Evolutionary conservation across 2,888 invertebrate genomes (phyloP), one percentile per base, ranked within the genome.

Genomic region (Acanthosepion pharaonis): DNA sequence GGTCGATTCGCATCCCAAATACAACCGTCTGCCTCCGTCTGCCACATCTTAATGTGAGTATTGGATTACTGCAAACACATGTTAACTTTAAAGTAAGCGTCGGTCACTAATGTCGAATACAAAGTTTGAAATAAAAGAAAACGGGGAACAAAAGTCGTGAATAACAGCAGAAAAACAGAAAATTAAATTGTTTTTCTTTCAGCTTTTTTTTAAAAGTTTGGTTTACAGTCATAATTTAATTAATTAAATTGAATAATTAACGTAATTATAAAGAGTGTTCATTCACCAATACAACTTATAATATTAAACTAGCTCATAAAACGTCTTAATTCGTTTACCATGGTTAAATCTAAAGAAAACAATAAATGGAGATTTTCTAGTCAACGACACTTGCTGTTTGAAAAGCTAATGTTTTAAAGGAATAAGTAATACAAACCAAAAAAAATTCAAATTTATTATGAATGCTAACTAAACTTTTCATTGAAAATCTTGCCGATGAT

Each of bases 1-100:
- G 78, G n/a, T 78, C 78, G 78, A 78, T 78, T 78, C 78, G 78
- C 78, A 78, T 33, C 78, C 78, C 78, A 78, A 78, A 78, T 78
- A 78, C 78, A 78, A 78, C 78, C n/a, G n/a, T 15, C n/a, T n/a
- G 15, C n/a, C 78, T n/a, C 78, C 78, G 78, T 78, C 78, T 78
- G 78, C 78, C n/a, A 78, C n/a, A 33, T 78, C n/a, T 78, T n/a
- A 2, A 33, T n/a, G 78, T 8, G 5, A 78, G 33, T n/a, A n/a
- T 78, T 33, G 15, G 78, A n/a, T 78, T 78, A n/a, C 78, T 9
- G 11, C 78, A 78, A 78, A 78, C 78, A 78, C 78, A 78, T 78
- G 78, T 78, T 78, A 9, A 78, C 78, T 78, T 78, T 78, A 33
- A 15, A 78, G 33, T 59, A 33, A n/a, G 78, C 33, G 78, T 78